Percentiles rank a stretch among this genome's conserved stretches.
Conservation (phyloP, 1,140 invertebrate genomes). For the Bombus huntii region DNA sequence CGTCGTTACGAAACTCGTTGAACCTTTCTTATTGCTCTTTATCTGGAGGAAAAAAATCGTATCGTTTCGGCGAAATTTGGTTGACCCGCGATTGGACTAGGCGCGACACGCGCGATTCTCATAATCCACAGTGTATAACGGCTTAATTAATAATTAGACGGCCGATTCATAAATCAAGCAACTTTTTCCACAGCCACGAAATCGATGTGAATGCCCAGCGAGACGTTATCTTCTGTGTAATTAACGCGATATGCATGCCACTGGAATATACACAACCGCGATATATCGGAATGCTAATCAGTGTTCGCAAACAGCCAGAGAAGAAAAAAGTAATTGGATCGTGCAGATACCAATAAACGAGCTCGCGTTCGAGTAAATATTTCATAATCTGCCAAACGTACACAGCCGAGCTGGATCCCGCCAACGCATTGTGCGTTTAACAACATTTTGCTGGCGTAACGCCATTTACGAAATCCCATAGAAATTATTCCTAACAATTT, state of each 20-base stretch:
- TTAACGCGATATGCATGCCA: slow-evolving; percentile 35
- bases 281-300: slow-evolving; percentile 21
- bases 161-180: slow-evolving; percentile 47
- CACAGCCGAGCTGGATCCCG: not conserved
- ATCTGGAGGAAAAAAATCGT: not conserved
- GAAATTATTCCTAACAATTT: not conserved
- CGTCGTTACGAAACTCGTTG: too few species aligned
- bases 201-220: slow-evolving; percentile 16
- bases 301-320: slow-evolving; percentile 20
- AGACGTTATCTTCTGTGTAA: slow-evolving; percentile 54
- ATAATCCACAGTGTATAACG: not conserved
- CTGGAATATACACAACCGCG: not conserved
- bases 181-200: slow-evolving; percentile 28
- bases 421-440: not conserved
- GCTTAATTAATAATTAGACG: slow-evolving; percentile 52
- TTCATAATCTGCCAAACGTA: slow-evolving; percentile 26
- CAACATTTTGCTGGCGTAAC: not conserved
- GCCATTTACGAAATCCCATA: not conserved
- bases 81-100: too few species aligned
- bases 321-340: slow-evolving; percentile 33
- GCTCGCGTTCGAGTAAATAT: slow-evolving; percentile 23
- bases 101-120: not conserved
- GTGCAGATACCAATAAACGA: not conserved
- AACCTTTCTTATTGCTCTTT: not conserved
- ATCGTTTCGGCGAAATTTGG: not conserved